Base-by-base conservation (phyloP, 2,113 vertebrate species). In the Crotalus helleri region DNA sequence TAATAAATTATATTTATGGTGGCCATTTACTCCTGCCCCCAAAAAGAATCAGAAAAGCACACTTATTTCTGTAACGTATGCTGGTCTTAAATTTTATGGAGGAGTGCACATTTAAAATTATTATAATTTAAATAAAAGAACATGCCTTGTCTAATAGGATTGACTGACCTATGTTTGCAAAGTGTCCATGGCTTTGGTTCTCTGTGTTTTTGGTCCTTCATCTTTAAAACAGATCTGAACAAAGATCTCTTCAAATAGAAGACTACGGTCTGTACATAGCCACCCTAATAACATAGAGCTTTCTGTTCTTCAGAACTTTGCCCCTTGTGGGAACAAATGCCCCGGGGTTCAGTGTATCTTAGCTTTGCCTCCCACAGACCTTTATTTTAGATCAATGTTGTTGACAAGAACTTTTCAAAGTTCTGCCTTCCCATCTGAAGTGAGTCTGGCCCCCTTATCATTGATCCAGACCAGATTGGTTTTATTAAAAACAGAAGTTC, bases 401-500 rank as follows among this genome's bases (percentile, higher is more conserved):
- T 94, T 90, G 95, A 89, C 57, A 94, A 96, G 96, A 95, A 95
- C 96, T 92, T 95, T 96, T 97, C 96, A 97, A 97, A 97, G 97
- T 95, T 95, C 94, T 96, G 96, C 88, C 92, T 96, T 97, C 85
- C 91, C 96, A 96, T 97, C 96, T 97, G 96, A 97, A 97, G 96
- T 96, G 97, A 96, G 94, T 94, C 94, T 97, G 96, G 92, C 95
- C 57, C 95, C 92, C 96, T 98, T 97, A 97, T 97, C 97, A 97
- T 94, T 98, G 96, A 97, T 97, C 97, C 94, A 96, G 96, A 96
- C 95, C 97, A 97, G 96, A 97, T 93, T 97, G 97, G 74, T 95
- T 97, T 97, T 97, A 97, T 97, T 96, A 93, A 95, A 97, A 97
- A 96, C 97, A 97, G 96, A 97, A 97, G 95, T 96, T 95, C 90